phyloP scores from a whole-genome alignment of 2,797 vertebrate genomes.

The Sebastes jordani region DNA sequence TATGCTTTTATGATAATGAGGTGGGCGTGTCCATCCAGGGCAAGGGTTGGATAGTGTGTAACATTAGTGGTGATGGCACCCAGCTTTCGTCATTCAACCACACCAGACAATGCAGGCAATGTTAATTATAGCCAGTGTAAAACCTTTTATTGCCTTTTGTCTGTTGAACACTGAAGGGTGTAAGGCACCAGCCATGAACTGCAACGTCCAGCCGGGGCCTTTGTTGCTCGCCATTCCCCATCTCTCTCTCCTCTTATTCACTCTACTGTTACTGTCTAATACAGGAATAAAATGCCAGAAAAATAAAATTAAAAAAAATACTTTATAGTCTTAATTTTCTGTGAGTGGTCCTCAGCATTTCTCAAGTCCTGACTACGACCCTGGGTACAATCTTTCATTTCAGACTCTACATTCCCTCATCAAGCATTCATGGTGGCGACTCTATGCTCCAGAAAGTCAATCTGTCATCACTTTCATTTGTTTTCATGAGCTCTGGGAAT shows the following conservation, averaged over 20 bases:
- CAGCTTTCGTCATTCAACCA: background rate
- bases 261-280: background rate
- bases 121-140: background rate
- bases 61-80: no score
- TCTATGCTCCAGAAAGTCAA: constrained; percentile 26
- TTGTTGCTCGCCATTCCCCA: background rate
- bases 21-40: background rate
- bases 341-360: background rate
- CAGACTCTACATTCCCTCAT: constrained; percentile 12
- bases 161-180: background rate
- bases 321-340: constrained; percentile 29
- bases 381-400: constrained; percentile 3
- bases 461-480: constrained; percentile 38
- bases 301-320: background rate
- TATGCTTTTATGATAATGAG: background rate
- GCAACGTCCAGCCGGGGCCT: background rate
- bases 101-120: background rate
- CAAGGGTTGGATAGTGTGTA: background rate
- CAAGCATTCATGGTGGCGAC: background rate
- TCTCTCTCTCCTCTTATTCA: background rate
- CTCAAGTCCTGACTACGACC: background rate
- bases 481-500: constrained; percentile 40
- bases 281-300: background rate
- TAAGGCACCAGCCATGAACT: background rate
- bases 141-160: background rate